These are phyloP conservation scores for Paedocypris micromegethes DNA, from an alignment of 2,797 vertebrate species.

Conservation along the genomic window DNA sequence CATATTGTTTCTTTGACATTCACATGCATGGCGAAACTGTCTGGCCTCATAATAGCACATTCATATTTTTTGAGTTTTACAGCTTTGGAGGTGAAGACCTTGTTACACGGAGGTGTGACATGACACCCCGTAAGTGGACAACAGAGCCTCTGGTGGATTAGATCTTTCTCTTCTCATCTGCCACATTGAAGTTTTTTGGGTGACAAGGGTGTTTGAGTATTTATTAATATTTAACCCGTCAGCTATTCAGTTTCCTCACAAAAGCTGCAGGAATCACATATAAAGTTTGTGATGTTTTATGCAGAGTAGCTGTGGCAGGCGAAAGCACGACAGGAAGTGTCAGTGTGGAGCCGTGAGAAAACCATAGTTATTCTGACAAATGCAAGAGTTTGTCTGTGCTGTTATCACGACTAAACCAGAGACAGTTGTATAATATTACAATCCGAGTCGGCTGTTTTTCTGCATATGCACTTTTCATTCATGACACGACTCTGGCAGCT, in stretches of 20 bases:
- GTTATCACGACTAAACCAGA: background rate
- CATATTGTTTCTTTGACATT: background rate
- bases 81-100: background rate
- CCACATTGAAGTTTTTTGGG: background rate
- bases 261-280: constrained; percentile 1
- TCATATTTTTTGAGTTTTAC: background rate
- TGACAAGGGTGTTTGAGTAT: background rate
- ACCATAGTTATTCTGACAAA: background rate
- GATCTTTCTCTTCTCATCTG: background rate
- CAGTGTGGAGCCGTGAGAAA: background rate
- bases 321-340: background rate
- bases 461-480: too few relatives aligned
- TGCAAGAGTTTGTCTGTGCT: background rate
- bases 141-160: background rate
- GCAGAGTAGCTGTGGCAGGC: background rate
- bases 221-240: constrained; percentile 1
- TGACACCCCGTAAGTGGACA: background rate
- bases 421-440: too few relatives aligned
- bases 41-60: background rate
- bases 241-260: background rate
- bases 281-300: constrained; percentile 2
- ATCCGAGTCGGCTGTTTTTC: too few relatives aligned
- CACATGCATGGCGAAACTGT: background rate
- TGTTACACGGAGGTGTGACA: background rate
- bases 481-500: too few relatives aligned